Base-by-base conservation (phyloP, 2,797 vertebrate genomes). In the Myripristis murdjan region DNA sequence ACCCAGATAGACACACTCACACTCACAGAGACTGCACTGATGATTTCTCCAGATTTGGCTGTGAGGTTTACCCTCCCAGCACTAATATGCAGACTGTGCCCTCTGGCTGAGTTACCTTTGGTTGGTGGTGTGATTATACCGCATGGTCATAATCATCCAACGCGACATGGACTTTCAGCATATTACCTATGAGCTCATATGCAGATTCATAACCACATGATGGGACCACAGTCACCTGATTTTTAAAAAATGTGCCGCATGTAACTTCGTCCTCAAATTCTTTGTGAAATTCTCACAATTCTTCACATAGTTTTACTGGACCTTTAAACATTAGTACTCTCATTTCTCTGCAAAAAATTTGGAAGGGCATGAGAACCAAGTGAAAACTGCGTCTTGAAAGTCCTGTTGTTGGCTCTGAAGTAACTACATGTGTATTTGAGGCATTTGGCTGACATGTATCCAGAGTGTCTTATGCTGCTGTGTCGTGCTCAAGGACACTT, bases 131-230 rank as follows among this genome's bases (percentile, higher is more conserved):
- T 64, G 62, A 68, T 54, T 43, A 54, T 44, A 1, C 31, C 62
- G 54, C 53, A 7, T 15, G 5, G 24, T 52, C 11, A 24, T 5
- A 52, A 6, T 26, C 49, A 6, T 15, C 24, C 24, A 58, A 5
- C 24, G 41, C 64, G 10, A 61, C 20, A 39, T 87, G 54, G 47
- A 79, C 67, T 53, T 63, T 56, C n/a, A 48, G 37, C 46, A 47
- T 7, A 43, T 55, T 22, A 35, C 31, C 3, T 6, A 15, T 57
- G 26, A 37, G 5, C 16, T 52, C 33, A 43, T n/a, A 0, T 3
- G 48, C 35, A 54, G 28, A 44, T 18, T 52, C 33, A 43, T n/a
- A 0, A 3, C 48, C 35, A 54, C 23, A 44, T 18, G 54, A 4
- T 20, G 1, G 1, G 1, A 2, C 15, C 23, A 51, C 69, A 37